Base-by-base conservation (phyloP, 2,113 vertebrate genomes). In the Coturnix japonica region DNA sequence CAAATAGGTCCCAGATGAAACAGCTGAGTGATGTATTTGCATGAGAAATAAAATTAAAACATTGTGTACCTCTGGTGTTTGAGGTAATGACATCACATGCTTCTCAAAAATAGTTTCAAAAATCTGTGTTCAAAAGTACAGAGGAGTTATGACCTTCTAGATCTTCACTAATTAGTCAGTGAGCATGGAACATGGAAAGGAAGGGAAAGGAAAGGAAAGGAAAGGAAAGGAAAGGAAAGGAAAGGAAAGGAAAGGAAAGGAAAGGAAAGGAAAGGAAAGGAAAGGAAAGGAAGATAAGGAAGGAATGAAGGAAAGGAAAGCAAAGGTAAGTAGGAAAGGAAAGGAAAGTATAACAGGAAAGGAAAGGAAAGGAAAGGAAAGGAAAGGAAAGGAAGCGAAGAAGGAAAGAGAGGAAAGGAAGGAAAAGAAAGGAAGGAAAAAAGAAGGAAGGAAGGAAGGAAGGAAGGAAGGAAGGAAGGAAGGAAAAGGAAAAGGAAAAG, bases 1-100 rank as follows among this genome's bases (percentile, higher is more conserved):
- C 67, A 93, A 90, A 92, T 59, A 51, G 13, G 43, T n/a, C 56
- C 59, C 91, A 92, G 79, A 59, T 82, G 71, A 93, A 91, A 87
- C 53, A 76, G 26, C 30, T 0, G 0, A 13, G 8, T 14, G 3
- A 7, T 35, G 12, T 31, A 46, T 64, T 82, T 93, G 28, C 69
- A 65, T 21, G 16, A 51, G 71, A 92, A 92, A 72, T 65, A 91
- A 78, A 86, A 81, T 81, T 87, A 57, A 70, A 82, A 66, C 20
- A 70, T 60, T 89, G 31, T 31, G 21, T 74, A 87, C 31, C 25
- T 77, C 81, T 85, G 26, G 3, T 85, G 21, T 72, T 82, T 72
- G 67, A 78, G 35, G 76, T 23, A 67, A 85, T 65, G n/a, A 39
- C 44, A 85, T 74, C 78, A 69, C 6, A 31, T 31, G 60, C 31